Base-by-base conservation (phyloP, 30 jellyfish, hydroid and myxozoan genomes). In the Aurelia sp. region DNA sequence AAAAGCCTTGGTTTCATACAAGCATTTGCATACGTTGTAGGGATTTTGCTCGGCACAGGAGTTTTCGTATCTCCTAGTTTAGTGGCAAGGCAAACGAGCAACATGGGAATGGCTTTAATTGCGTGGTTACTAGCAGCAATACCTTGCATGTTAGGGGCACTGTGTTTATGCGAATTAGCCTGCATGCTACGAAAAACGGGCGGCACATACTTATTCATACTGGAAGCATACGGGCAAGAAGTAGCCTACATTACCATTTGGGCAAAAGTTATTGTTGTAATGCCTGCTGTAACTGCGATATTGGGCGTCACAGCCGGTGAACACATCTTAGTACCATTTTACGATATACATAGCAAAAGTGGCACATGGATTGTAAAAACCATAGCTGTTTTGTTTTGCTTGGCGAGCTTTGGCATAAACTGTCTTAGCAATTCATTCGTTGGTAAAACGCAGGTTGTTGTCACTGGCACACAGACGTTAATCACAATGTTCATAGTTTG, bases 61-160 rank as follows among this genome's bases (percentile, higher is more conserved):
- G 53, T 68, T 13, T 68, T 68, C 58, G 53, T 68, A 20, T 68
- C 80, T 20, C 80, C 80, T 20, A 40, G 80, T 18, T 12, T 68
- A 22, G 80, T 68, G 8, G 80, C 80, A 5, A 17, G 58, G 13
- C 58, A 68, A 19, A 68, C 83, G 51, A 44, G 67, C 66, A 40
- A 44, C 19, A 72, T 51, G 66, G 83, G 83, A 1, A 72, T 72
- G 83, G 68, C 66, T 16, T n/a, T 72, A 13, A 16, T 72, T 18
- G 68, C 40, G 67, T 72, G 83, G 83, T n/a, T 72, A 8, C n/a
- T 51, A 4, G 67, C 68, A 8, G 83, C 67, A 18, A 72, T 72
- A 17, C 66, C 68, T 5, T 44, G 68, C 40, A 3, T 72, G 24
- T 30, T 72, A 7, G 83, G 83, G 8, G 83, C 83, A 3, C 40